Base-by-base conservation (phyloP, 1,140 invertebrate genomes). In the Leptestheria dahalacensis region DNA sequence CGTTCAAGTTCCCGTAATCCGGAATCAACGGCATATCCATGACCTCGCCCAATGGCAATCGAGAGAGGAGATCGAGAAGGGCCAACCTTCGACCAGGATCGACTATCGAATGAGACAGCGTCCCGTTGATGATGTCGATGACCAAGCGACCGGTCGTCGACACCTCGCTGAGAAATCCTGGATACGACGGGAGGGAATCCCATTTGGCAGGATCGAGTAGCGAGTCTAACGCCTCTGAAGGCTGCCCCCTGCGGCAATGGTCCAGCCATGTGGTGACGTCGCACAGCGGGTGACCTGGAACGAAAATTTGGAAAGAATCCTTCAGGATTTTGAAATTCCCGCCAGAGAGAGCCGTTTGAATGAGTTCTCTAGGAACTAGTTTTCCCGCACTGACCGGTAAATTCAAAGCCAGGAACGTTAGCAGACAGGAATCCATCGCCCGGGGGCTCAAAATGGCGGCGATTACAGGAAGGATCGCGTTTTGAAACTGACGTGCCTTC, bases 221-320 rank as follows among this genome's bases (percentile, higher is more conserved):
- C 6, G 33, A 41, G 15, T 41, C 33, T 6, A 41, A 6, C 6
- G 6, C 6, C 6, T 41, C 33, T 9, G 33, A 41, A 6, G 33
- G 15, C 6, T 55, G 15, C 9, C 53, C 53, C 20, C 33, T 55
- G 20, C 26, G 15, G 33, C 26, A 55, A 28, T 24, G 33, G 10
- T 55, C 28, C 2, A 55, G 25, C 53, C 53, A 55, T 10, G 28
- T 12, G n/a, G 33, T 26, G 12, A 55, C 33, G 3, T 33, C 20
- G 26, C 4, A 29, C 33, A 55, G 18, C 53, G 12, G 33, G 20
- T 55, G 53, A 12, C 33, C 9, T 12, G 53, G 53, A 29, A 55
- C 26, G n/a, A 55, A 55, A 20, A 55, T 55, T 10, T 55, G 10
- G n/a, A 55, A 55, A 18, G 53, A 26, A 29, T 55, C 53, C 26